phyloP scores from a whole-genome alignment of 2,797 vertebrate genomes.

The Crocodylus rhombifer region DNA sequence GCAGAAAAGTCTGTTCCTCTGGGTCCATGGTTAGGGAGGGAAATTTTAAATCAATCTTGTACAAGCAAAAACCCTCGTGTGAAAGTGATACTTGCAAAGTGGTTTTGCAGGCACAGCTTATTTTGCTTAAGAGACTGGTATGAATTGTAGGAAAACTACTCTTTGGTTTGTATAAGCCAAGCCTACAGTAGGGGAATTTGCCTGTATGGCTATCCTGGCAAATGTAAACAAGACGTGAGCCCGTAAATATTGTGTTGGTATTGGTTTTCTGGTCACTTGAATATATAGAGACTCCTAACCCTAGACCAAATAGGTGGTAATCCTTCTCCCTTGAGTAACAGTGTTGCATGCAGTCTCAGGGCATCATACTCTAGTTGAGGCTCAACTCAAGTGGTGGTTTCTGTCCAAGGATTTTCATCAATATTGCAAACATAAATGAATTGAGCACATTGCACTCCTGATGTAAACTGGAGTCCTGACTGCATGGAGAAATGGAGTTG shows the following conservation, averaged over 20 bases:
- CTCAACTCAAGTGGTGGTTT: neutral
- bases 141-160: neutral
- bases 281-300: neutral
- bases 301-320: neutral
- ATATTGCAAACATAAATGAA: neutral
- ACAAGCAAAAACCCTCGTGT: neutral
- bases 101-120: too few relatives aligned
- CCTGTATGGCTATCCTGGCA: neutral
- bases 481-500: neutral
- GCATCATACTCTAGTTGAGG: neutral
- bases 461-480: neutral
- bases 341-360: neutral
- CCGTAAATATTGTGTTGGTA: neutral
- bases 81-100: neutral
- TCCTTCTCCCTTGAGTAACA: neutral
- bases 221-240: neutral
- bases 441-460: neutral
- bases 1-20: too few relatives aligned
- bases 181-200: neutral
- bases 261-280: neutral
- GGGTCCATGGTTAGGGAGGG: too few relatives aligned
- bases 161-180: neutral
- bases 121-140: neutral
- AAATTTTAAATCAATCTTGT: neutral
- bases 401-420: neutral